Conservation (phyloP, 1,140 invertebrate genomes). For the Polypedilum vanderplanki region DNA sequence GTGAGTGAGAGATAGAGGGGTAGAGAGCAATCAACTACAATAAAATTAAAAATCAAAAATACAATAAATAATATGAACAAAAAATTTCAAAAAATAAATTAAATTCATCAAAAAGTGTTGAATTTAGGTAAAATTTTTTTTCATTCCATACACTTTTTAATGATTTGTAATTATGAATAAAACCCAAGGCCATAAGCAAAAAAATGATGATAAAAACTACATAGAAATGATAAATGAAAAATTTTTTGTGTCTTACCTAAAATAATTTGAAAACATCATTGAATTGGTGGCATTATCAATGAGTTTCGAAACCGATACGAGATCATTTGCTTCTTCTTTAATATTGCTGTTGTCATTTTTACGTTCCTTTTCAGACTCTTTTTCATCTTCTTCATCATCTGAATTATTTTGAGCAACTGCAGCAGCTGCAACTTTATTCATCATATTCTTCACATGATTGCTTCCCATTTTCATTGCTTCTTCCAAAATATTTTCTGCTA, state of each 20-base stretch:
- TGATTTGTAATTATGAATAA: neutral
- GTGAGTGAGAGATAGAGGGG: neutral
- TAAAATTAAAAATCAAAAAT: neutral
- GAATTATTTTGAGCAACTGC: neutral
- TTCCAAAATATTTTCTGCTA: constrained; percentile 48
- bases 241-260: constrained; percentile 38
- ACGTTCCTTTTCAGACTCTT: constrained; percentile 29
- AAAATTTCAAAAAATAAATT: neutral
- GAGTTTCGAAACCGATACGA: constrained; percentile 68
- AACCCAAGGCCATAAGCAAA: neutral
- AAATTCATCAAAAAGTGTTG: too few species aligned
- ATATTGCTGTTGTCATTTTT: constrained; percentile 34
- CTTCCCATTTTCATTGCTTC: constrained; percentile 47
- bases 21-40: constrained; percentile 15
- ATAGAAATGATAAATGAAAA: neutral
- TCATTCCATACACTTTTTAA: neutral
- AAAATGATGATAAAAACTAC: neutral
- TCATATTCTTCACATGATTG: constrained; percentile 45
- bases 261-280: constrained; percentile 55
- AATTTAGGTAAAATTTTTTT: neutral
- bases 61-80: neutral
- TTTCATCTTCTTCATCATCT: neutral
- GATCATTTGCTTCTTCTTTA: constrained; percentile 51
- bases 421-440: constrained; percentile 35
- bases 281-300: constrained; percentile 68